Percentiles rank a stretch among this genome's conserved stretches.
These are phyloP conservation scores for Sibirionetta formosa DNA, from an alignment of 2,797 vertebrate genomes.

Conservation along the genomic window DNA sequence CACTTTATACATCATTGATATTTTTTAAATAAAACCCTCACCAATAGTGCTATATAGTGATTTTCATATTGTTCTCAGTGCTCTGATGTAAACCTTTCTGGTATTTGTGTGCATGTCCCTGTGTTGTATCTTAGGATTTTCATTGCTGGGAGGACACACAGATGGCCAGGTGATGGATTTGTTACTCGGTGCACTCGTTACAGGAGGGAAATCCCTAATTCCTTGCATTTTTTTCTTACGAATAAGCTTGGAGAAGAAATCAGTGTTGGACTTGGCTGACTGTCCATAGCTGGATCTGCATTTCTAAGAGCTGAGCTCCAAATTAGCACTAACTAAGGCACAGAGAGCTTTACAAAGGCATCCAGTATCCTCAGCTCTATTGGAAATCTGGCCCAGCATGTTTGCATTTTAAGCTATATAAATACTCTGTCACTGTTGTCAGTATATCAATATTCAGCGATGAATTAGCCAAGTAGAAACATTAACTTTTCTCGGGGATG, in stretches of 20 bases:
- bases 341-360: not conserved
- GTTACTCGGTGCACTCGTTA: not conserved
- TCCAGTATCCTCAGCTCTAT: not conserved
- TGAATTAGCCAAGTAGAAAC: conserved; percentile 22
- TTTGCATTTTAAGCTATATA: conserved; percentile 25
- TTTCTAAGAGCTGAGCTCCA: not conserved
- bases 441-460: conserved; percentile 10
- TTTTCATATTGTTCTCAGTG: not conserved
- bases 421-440: not conserved
- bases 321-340: not conserved
- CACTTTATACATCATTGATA: not conserved
- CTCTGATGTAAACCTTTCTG: not conserved
- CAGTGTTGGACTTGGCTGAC: not conserved
- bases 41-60: not conserved
- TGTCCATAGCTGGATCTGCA: not conserved
- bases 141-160: not conserved
- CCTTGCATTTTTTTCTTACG: not conserved
- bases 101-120: not conserved
- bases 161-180: not conserved
- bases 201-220: not conserved
- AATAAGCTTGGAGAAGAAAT: not conserved
- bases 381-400: not conserved
- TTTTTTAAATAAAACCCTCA: not conserved
- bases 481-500: conserved; percentile 23
- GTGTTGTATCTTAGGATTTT: not conserved